These are phyloP conservation scores for Phalanger gymnotis DNA, from an alignment of 2,797 vertebrate genomes.

Conservation along the genomic window DNA sequence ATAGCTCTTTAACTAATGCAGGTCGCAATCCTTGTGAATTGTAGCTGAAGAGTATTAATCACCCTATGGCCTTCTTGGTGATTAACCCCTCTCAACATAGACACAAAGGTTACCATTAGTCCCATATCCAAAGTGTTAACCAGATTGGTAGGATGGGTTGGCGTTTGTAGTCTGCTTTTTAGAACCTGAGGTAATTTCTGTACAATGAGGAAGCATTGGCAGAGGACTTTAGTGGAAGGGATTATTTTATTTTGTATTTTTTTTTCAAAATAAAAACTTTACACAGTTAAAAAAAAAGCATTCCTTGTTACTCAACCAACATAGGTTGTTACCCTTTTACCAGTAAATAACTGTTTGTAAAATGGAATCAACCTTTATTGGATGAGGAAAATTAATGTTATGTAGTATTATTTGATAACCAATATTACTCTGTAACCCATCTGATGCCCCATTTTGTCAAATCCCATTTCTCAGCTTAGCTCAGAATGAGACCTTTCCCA, in stretches of 20 bases:
- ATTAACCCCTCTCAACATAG: neutral
- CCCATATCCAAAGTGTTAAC: neutral
- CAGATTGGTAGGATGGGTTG: neutral
- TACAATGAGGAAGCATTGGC: neutral
- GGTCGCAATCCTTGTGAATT: neutral
- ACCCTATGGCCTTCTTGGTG: neutral
- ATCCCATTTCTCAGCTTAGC: neutral
- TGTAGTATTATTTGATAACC: neutral
- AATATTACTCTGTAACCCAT: neutral
- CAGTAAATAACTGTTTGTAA: neutral
- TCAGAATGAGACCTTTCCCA: neutral
- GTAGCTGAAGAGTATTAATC: neutral
- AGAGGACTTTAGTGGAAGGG: neutral
- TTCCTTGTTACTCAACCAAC: neutral
- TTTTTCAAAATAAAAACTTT: neutral
- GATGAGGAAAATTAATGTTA: neutral
- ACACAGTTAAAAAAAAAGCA: neutral
- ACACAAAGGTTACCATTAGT: neutral
- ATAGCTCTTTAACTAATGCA: neutral
- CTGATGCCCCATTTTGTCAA: neutral
- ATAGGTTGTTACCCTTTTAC: neutral
- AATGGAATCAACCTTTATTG: neutral
- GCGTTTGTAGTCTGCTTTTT: neutral
- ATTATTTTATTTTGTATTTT: neutral
- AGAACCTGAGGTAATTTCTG: neutral